Conservation (phyloP, 2,797 vertebrate genomes). For the Helarctos malayanus region DNA sequence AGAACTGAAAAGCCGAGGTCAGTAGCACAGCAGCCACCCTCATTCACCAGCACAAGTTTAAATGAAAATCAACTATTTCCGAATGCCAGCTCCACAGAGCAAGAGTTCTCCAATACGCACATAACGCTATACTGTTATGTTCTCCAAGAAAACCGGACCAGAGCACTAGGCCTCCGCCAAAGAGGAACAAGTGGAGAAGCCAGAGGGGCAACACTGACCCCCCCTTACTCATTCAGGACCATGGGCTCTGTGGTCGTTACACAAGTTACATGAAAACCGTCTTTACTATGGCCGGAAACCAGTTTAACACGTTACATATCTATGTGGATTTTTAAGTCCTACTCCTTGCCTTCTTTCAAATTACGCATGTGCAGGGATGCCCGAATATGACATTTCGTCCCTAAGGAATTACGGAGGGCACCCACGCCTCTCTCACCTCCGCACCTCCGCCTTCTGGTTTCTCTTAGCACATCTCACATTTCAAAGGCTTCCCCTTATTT, state of each 20-base stretch:
- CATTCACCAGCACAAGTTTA: background rate
- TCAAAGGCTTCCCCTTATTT: too few relatives aligned
- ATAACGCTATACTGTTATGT: accelerated
- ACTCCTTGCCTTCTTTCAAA: too few relatives aligned
- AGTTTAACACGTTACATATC: background rate
- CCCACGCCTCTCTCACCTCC: background rate
- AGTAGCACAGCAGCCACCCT: accelerated
- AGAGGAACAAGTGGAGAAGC: background rate
- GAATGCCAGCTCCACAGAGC: too few relatives aligned
- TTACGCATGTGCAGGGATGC: accelerated
- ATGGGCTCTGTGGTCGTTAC: accelerated
- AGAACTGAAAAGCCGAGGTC: too few relatives aligned
- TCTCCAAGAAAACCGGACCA: background rate
- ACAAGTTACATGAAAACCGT: background rate
- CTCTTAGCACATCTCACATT: background rate
- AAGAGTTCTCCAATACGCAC: too few relatives aligned
- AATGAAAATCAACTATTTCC: background rate
- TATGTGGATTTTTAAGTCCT: accelerated
- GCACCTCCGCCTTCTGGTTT: background rate
- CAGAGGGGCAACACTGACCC: accelerated
- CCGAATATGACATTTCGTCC: accelerated
- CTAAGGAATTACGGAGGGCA: background rate
- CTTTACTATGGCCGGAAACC: background rate
- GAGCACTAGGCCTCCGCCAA: too few relatives aligned
- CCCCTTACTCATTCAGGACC: too few relatives aligned